Evolutionary conservation across 2,888 invertebrate species (phyloP).

Genomic region (Mesorhabditis sp.): DNA sequence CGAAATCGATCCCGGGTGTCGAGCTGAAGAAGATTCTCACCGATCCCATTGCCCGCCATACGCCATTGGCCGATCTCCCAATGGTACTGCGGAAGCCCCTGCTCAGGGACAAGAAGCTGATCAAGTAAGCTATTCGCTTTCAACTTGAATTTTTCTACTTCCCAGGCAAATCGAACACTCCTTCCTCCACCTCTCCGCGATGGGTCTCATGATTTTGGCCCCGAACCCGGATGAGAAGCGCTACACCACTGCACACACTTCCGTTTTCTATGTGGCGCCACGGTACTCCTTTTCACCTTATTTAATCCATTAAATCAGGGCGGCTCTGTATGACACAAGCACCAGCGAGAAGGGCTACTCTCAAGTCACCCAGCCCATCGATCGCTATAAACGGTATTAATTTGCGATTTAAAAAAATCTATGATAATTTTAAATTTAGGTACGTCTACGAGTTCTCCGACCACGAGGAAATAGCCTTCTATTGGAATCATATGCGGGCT

Average conservation of each 20-base stretch:
- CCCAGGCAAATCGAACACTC: slow-evolving; percentile 33
- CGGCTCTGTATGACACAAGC: slow-evolving; percentile 38
- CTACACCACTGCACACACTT: slow-evolving; percentile 18
- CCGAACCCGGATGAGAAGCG: slow-evolving; percentile 31
- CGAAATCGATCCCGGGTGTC: slow-evolving; percentile 21
- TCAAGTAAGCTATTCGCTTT: too few relatives aligned
- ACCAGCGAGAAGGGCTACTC: slow-evolving; percentile 40
- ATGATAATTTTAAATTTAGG: background rate
- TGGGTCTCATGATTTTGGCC: slow-evolving; percentile 31
- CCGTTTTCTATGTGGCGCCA: slow-evolving; percentile 22
- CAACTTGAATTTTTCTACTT: background rate
- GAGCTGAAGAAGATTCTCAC: slow-evolving; percentile 24
- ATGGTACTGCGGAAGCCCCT: slow-evolving; percentile 23
- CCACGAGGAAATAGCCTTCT: slow-evolving; percentile 27
- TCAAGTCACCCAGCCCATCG: slow-evolving; percentile 29
- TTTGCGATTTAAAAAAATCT: background rate
- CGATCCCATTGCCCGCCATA: slow-evolving; percentile 39
- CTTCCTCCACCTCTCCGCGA: slow-evolving; percentile 27
- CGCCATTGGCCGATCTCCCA: slow-evolving; percentile 40
- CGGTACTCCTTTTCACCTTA: slow-evolving; percentile 9
- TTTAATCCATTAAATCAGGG: slow-evolving; percentile 11
- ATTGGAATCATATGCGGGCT: slow-evolving; percentile 51
- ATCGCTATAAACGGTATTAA: slow-evolving; percentile 28
- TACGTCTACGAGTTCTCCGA: slow-evolving; percentile 29
- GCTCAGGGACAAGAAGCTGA: slow-evolving; percentile 10